Evolutionary conservation across 2,888 invertebrate genomes (phyloP), one percentile per base, ranked within the genome.

Genomic region (Synanthedon myopaeformis): DNA sequence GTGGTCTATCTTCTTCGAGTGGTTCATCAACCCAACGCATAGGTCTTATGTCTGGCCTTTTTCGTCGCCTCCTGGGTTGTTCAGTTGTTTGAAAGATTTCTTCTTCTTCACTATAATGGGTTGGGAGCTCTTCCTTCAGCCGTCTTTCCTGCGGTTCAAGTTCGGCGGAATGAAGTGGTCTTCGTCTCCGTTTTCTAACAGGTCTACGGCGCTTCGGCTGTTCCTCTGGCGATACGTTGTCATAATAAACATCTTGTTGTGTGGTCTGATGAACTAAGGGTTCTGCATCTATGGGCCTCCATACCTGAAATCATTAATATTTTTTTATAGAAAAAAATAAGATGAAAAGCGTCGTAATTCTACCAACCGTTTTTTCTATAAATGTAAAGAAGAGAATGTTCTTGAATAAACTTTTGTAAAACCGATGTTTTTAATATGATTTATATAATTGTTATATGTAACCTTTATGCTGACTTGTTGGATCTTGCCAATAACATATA

Each of bases 171-270:
- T 59, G 55, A 28, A 69, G 60, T 54, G 91, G 91, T 51, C 90
- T 84, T 55, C 91, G 84, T 74, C 91, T 92, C 55, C 91, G 86
- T 76, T 92, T 92, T 11, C 91, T 85, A 2, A 76, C 76, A 10
- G 80, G 67, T 59, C 89, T 76, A 42, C 89, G 76, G 4, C 89
- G 78, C 64, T 83, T 82, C 4, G 81, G 76, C 0, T 69, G 65
- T 54, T 79, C 77, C 35, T 79, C 80, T 35, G 35, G 35, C 28
- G 72, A 66, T 13, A 69, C 64, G 3, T 66, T 70, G 42, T 74
- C 73, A n/a, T 76, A 75, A 84, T 85, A 84, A 11, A 68, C 68
- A 41, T 72, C 69, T 11, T 63, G 58, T 54, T 61, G 63, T 41
- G 67, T 65, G 13, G 76, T 58, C 54, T 69, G 67, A 52, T 69